Conservation (phyloP, 2,113 vertebrate species). For the Toxotes chatareus region DNA sequence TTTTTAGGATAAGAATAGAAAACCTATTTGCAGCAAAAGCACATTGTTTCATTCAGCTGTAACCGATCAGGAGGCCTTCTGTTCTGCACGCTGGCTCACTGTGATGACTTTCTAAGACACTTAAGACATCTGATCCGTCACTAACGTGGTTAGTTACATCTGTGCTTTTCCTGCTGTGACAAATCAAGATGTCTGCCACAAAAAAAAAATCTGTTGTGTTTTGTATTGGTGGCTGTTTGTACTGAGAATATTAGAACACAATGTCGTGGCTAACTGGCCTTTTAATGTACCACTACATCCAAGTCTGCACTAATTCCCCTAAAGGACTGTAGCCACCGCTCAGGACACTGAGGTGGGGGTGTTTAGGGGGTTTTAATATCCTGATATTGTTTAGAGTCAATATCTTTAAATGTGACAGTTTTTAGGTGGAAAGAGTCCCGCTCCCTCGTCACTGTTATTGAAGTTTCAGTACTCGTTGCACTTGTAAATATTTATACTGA, state of each 20-base stretch:
- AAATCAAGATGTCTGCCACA: background rate
- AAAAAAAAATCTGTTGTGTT: background rate
- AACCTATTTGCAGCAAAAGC: background rate
- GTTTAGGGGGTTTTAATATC: background rate
- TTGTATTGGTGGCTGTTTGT: background rate
- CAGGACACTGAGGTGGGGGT: background rate
- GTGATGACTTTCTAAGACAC: background rate
- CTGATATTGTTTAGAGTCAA: background rate
- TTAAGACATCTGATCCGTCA: background rate
- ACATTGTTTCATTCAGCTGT: background rate
- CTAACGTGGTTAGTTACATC: background rate
- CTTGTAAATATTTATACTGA: slow-evolving; percentile 36
- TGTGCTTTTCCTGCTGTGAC: background rate
- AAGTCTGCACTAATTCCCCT: background rate
- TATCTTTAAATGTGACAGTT: background rate
- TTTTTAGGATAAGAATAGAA: no score
- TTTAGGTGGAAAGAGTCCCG: background rate
- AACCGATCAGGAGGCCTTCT: no score
- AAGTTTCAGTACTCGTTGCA: background rate
- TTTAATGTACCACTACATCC: background rate
- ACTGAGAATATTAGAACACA: background rate
- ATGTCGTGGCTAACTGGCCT: background rate
- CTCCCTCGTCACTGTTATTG: background rate
- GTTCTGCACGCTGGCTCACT: no score
- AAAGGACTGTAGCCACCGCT: background rate